Percentiles rank a stretch among this genome's conserved stretches.
Evolutionary conservation across 2,888 invertebrate species (phyloP).

Genomic region (Papilio gigon): DNA sequence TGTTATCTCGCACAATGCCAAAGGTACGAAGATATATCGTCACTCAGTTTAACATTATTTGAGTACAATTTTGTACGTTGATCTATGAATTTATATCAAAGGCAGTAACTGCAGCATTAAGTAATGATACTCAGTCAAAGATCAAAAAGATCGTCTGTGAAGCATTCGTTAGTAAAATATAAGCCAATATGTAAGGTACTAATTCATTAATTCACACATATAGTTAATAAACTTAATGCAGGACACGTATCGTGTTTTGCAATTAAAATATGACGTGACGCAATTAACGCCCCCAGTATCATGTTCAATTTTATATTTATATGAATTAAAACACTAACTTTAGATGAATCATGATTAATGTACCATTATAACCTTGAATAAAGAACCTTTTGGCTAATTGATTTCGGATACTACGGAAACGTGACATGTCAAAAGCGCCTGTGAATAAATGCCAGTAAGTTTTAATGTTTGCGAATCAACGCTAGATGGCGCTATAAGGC

Average conservation of each 20-base stretch:
- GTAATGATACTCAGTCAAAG: too few relatives aligned
- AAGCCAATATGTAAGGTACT: background rate
- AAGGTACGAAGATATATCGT: background rate
- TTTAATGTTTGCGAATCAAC: background rate
- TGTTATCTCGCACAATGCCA: background rate
- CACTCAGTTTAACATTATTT: background rate
- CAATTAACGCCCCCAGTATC: background rate
- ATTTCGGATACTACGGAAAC: constrained; percentile 27
- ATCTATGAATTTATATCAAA: background rate
- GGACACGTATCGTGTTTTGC: background rate
- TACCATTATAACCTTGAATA: background rate
- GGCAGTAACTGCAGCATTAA: too few relatives aligned
- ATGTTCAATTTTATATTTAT: constrained; percentile 4
- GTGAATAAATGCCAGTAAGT: background rate
- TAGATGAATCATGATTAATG: background rate
- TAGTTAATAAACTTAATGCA: background rate
- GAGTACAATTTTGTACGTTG: background rate
- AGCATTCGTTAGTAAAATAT: background rate
- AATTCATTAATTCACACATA: background rate
- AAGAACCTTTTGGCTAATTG: background rate
- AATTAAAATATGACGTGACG: background rate
- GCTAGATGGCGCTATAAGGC: background rate
- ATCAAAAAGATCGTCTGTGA: too few relatives aligned
- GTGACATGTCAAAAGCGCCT: background rate
- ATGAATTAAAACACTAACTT: background rate